These are phyloP conservation scores for Desmophyllum pertusum DNA, from an alignment of 92 coral and sea anemone species.

Conservation along the genomic window DNA sequence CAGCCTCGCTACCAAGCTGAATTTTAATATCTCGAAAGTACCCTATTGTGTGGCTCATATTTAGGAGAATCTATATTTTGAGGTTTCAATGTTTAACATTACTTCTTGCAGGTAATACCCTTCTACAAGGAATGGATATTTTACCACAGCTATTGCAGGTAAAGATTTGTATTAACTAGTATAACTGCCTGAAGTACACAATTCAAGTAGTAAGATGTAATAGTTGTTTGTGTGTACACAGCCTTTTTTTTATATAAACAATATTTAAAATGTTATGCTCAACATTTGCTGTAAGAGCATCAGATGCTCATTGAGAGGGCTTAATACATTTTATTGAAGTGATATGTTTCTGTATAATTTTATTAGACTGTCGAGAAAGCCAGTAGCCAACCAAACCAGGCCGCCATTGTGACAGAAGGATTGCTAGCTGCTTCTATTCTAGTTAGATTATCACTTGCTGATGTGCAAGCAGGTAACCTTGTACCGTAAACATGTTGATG, in stretches of 20 bases:
- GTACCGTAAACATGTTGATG: neutral
- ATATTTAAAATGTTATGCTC: too few species aligned
- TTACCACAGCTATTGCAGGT: constrained; percentile 89
- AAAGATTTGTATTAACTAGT: constrained; percentile 8
- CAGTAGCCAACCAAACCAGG: constrained; percentile 83
- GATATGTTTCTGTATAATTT: neutral
- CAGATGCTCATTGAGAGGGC: too few species aligned
- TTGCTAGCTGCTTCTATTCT: constrained; percentile 80
- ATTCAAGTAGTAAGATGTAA: neutral
- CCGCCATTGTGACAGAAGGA: constrained; percentile 78
- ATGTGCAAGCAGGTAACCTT: constrained; percentile 80
- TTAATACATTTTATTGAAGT: too few species aligned
- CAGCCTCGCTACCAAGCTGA: too few species aligned
- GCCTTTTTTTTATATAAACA: too few species aligned
- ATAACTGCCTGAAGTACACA: neutral
- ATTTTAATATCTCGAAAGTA: too few species aligned
- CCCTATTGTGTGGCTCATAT: too few species aligned
- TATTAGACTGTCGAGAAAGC: constrained; percentile 88
- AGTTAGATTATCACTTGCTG: constrained; percentile 78
- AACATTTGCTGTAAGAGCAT: too few species aligned
- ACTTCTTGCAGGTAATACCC: constrained; percentile 76
- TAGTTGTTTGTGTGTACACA: neutral
- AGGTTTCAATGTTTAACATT: neutral
- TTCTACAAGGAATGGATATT: constrained; percentile 79
- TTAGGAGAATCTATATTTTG: too few species aligned